These are phyloP conservation scores for Lucilia sericata DNA, from an alignment of 1,140 invertebrate species.

Conservation along the genomic window DNA sequence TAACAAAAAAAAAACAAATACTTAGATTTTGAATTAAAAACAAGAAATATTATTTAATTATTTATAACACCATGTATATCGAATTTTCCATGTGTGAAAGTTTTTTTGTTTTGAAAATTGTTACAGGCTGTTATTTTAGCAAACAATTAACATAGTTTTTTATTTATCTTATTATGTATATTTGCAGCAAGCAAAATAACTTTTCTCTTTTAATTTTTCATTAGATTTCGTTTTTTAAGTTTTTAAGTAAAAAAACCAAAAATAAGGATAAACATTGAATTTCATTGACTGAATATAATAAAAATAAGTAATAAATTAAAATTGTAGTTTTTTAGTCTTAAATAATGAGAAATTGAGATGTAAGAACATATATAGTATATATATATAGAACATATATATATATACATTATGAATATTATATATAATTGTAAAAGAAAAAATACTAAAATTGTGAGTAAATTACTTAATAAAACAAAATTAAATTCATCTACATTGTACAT, in stretches of 20 bases:
- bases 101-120: neutral
- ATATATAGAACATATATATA: no score
- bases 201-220: neutral
- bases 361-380: constrained; percentile 58
- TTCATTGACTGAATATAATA: constrained; percentile 49
- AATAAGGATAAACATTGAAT: constrained; percentile 47
- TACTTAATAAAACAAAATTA: constrained; percentile 46
- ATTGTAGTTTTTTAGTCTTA: constrained; percentile 58
- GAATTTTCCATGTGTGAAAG: no score
- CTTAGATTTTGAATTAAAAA: neutral
- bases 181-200: neutral
- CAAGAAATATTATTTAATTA: neutral
- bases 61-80: neutral
- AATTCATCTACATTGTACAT: constrained; percentile 47
- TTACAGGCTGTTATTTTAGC: neutral
- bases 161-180: neutral
- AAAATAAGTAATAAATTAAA: constrained; percentile 27
- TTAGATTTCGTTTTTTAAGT: neutral
- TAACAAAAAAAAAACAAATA: neutral
- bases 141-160: no score
- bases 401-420: constrained; percentile 51
- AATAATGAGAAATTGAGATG: constrained; percentile 50
- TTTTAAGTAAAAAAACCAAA: constrained; percentile 16
- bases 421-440: constrained; percentile 52
- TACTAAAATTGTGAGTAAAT: constrained; percentile 28